Evolutionary conservation across 1,140 invertebrate species (phyloP).

Genomic region (Trigoniulus corallinus): DNA sequence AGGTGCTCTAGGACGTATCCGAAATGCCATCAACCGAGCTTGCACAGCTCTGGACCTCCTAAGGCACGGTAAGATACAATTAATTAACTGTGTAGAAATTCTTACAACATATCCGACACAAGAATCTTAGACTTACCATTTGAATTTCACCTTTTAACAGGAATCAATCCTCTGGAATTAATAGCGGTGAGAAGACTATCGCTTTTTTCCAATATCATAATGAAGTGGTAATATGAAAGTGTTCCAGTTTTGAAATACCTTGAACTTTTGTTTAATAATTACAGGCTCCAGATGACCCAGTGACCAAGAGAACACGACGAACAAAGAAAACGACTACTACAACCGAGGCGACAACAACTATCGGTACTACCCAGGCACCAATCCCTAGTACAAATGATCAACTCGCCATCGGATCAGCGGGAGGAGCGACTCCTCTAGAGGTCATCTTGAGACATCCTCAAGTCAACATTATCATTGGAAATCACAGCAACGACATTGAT

Average conservation of each 20-base stretch:
- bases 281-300: not conserved
- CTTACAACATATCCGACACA: not conserved
- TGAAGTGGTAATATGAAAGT: not conserved
- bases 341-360: not conserved
- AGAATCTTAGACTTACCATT: too few relatives aligned
- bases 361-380: not conserved
- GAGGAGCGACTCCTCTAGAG: not conserved
- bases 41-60: not conserved
- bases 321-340: not conserved
- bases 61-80: not conserved
- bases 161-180: slow-evolving; percentile 2
- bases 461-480: not conserved
- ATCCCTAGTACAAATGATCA: not conserved
- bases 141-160: not conserved
- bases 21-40: not conserved
- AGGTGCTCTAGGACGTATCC: not conserved
- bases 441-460: not conserved
- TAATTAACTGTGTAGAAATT: not conserved
- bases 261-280: too few relatives aligned
- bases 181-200: not conserved
- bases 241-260: too few relatives aligned
- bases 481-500: not conserved
- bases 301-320: not conserved
- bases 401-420: not conserved
- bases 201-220: not conserved